phyloP scores from a whole-genome alignment of 2,113 vertebrate genomes.

The Pluvialis apricaria region DNA sequence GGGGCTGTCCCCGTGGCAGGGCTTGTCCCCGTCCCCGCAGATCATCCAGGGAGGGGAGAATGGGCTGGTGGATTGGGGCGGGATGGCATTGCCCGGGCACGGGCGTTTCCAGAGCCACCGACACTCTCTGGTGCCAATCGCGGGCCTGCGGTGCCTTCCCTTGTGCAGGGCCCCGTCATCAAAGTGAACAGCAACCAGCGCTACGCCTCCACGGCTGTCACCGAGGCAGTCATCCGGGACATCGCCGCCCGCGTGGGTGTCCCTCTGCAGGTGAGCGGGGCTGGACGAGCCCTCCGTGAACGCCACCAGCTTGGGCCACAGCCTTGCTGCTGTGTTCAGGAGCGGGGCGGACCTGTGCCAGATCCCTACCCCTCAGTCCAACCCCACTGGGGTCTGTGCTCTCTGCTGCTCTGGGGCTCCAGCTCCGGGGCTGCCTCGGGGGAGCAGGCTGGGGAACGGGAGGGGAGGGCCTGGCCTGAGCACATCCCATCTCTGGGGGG shows the following conservation, averaged over 20 bases:
- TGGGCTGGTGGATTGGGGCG: not conserved
- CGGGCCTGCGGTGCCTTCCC: rapidly evolving
- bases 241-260: constrained; percentile 80
- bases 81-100: rapidly evolving
- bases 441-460: not conserved
- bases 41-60: not conserved
- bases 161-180: constrained; percentile 88
- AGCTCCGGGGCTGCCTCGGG: not conserved
- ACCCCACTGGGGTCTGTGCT: rapidly evolving
- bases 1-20: not conserved
- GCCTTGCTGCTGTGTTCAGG: not conserved
- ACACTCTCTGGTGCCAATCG: rapidly evolving
- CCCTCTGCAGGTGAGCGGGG: constrained; percentile 85
- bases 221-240: constrained; percentile 85
- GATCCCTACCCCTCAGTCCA: not conserved
- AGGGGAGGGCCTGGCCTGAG: not conserved
- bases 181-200: constrained; percentile 98
- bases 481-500: not conserved
- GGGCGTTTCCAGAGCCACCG: not conserved
- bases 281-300: rapidly evolving
- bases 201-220: constrained; percentile 92
- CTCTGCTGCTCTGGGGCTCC: not conserved
- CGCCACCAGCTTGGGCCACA: not conserved
- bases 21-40: not conserved
- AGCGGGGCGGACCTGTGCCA: not conserved